Conservation (phyloP, 2,113 vertebrate genomes). For the Colistium nudipinnis region DNA sequence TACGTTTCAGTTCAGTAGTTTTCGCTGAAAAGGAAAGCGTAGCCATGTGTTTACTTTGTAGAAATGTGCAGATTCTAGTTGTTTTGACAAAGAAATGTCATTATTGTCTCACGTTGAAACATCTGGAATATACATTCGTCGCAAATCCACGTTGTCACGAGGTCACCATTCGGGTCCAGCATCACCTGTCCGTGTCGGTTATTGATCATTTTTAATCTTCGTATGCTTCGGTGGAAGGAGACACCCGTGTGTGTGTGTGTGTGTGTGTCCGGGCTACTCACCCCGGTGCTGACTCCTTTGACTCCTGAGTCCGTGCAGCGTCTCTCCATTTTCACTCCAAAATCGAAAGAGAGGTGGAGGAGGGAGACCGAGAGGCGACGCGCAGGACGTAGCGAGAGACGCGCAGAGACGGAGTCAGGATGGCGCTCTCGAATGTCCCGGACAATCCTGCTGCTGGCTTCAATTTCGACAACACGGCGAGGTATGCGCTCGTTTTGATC, state of each 20-base stretch:
- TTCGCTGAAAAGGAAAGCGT: conserved; percentile 3
- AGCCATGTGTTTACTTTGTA: not conserved
- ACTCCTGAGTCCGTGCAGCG: conserved; percentile 33
- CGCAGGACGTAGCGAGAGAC: conserved; percentile 46
- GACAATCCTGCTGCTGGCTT: conserved; percentile 72
- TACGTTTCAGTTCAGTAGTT: not conserved
- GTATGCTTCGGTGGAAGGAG: not conserved
- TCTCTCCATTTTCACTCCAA: conserved; percentile 65
- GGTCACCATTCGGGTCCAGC: accelerated
- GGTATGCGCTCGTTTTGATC: conserved; percentile 36
- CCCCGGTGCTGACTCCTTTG: conserved; percentile 81
- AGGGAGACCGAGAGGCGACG: not conserved
- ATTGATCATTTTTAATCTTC: not conserved
- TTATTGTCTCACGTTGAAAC: not conserved
- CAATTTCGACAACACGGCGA: conserved; percentile 74
- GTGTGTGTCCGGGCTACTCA: conserved; percentile 60
- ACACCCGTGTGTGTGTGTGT: too few species aligned
- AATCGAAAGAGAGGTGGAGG: conserved; percentile 41
- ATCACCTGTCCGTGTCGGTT: conserved; percentile 19
- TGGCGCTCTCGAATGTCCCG: conserved; percentile 71
- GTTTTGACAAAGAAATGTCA: not conserved
- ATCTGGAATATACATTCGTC: not conserved
- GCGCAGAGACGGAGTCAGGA: conserved; percentile 31
- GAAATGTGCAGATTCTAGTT: not conserved
- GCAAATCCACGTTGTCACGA: too few species aligned